Percentiles rank a stretch among this genome's conserved stretches.
Evolutionary conservation across 2,113 vertebrate species (phyloP).

Genomic region (Prietella phreatophila): DNA sequence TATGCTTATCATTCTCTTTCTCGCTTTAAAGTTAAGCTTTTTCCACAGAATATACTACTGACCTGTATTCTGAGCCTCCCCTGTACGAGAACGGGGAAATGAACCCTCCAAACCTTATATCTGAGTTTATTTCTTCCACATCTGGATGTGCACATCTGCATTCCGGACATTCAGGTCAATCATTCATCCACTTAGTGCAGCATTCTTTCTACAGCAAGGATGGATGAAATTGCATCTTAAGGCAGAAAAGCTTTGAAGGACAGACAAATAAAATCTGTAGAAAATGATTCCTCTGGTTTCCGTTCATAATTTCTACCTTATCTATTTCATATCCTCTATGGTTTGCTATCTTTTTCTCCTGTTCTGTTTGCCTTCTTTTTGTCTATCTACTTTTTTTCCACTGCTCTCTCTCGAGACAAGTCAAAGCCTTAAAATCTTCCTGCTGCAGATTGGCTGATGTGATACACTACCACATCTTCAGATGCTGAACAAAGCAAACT

Average conservation of each 20-base stretch:
- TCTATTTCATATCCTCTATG: neutral
- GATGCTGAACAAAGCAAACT: neutral
- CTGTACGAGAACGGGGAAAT: neutral
- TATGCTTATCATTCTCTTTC: neutral
- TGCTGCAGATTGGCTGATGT: neutral
- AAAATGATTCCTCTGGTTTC: neutral
- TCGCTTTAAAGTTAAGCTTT: neutral
- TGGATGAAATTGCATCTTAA: neutral
- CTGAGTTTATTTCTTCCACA: neutral
- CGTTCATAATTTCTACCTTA: neutral
- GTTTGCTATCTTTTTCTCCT: neutral
- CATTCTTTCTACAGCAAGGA: neutral
- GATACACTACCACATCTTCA: neutral
- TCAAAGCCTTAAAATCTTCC: neutral
- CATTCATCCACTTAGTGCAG: neutral
- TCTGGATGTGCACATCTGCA: constrained; percentile 18
- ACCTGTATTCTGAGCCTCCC: neutral
- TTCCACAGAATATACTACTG: neutral
- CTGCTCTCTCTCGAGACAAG: neutral
- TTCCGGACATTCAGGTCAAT: neutral
- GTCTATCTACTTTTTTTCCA: neutral
- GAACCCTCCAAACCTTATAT: neutral
- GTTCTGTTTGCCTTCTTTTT: neutral
- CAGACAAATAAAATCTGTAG: neutral
- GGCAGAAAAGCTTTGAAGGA: neutral